Evolutionary conservation across 2,888 invertebrate genomes (phyloP).

Genomic region (Plagodis dolabraria): DNA sequence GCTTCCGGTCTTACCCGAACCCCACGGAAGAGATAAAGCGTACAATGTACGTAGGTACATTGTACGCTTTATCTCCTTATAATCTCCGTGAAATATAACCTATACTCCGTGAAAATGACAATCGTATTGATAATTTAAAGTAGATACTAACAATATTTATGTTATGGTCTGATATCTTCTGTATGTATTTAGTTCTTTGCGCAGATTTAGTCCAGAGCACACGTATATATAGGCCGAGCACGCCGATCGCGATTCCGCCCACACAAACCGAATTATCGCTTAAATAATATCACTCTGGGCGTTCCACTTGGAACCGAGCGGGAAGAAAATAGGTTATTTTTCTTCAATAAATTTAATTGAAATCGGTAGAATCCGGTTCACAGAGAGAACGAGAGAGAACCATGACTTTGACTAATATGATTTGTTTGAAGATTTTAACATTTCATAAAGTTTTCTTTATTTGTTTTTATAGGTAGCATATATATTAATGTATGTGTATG

Average conservation of each 20-base stretch:
- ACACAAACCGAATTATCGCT: conserved; percentile 57
- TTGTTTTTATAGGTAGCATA: neutral
- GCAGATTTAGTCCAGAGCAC: conserved; percentile 55
- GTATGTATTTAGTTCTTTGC: conserved; percentile 7
- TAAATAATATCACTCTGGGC: conserved; percentile 42
- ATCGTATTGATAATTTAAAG: too few relatives aligned
- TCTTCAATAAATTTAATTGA: conserved; percentile 12
- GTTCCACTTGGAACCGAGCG: conserved; percentile 53
- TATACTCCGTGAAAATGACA: too few relatives aligned
- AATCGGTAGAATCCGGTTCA: conserved; percentile 16
- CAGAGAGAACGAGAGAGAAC: conserved; percentile 5
- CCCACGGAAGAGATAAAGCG: too few relatives aligned
- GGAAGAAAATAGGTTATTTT: neutral
- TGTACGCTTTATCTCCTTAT: too few relatives aligned
- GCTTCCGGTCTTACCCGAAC: too few relatives aligned
- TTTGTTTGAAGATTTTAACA: neutral
- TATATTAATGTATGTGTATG: too few relatives aligned
- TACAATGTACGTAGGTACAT: too few relatives aligned
- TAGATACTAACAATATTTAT: too few relatives aligned
- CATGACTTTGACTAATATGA: neutral
- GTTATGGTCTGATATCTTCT: too few relatives aligned
- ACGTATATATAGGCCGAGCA: conserved; percentile 55
- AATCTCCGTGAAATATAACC: too few relatives aligned
- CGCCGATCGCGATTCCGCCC: conserved; percentile 47
- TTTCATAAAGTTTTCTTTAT: neutral